Evolutionary conservation across 2,888 invertebrate genomes (phyloP), one percentile per base, ranked within the genome.

Genomic region (Polyploca ridens): DNA sequence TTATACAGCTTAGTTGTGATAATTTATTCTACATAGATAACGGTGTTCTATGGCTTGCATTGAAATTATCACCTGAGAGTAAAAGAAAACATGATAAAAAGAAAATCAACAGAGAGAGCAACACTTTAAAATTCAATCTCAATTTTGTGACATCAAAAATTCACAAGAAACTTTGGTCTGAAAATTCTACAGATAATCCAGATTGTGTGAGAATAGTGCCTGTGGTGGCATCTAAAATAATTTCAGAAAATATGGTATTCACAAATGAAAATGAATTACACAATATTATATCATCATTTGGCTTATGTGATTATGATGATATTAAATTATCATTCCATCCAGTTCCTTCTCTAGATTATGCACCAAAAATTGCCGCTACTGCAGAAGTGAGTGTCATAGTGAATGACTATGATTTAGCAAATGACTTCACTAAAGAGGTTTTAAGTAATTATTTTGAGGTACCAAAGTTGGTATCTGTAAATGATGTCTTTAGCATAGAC

Each of bases 361-460:
- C 90, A 71, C 91, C 93, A 61, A 91, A 90, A 81, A 92, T 93
- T 76, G 93, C 93, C 63, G 81, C 86, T 16, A 67, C 71, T 19
- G 93, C 93, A 58, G 91, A 93, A 86, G 90, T 92, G 1, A 85
- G 83, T 70, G 78, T 93, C 1, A 71, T 93, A 66, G 83, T 90
- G 0, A 93, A 91, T 81, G 92, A 93, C 33, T 90, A 85, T 84
- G 92, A 93, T 64, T 73, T 94, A 66, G 83, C 87, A 11, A 91
- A 90, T 81, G 91, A 92, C 62, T 91, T 96, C 59, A 84, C 95
- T 0, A 96, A 96, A 83, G 87, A 94, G 63, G 85, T 96, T 62
- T 82, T 97, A 54, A 95, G 94, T 76, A 96, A 95, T 78, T 96
- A 96, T 81, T 97, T 97, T 84, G 94, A 94, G 79, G 88, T 89